These are phyloP conservation scores for Diploscapter pachys DNA, from an alignment of 1,140 invertebrate genomes.

Conservation along the genomic window DNA sequence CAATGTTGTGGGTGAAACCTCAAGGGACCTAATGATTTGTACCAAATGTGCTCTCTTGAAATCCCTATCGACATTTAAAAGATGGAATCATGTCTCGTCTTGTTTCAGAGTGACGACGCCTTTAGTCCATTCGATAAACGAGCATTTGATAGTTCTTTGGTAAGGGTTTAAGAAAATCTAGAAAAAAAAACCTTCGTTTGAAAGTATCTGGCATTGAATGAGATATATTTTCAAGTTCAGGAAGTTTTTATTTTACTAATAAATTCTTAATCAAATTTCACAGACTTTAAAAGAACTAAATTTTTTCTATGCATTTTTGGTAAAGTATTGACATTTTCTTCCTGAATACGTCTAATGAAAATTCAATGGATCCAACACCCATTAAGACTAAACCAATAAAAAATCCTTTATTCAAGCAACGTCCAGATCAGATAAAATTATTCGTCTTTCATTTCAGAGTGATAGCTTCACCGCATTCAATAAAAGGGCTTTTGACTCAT, in stretches of 20 bases:
- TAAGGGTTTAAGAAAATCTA: constrained; percentile 1
- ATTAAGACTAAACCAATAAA: no score
- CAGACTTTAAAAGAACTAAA: no score
- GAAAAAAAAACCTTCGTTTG: not conserved
- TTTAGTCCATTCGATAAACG: constrained; percentile 29
- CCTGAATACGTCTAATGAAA: no score
- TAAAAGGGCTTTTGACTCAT: constrained; percentile 12
- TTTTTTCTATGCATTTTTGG: no score
- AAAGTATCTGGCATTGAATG: not conserved
- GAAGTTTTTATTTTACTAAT: no score
- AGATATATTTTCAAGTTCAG: no score
- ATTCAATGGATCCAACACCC: no score
- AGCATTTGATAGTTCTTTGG: constrained; percentile 25
- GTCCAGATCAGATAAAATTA: not conserved
- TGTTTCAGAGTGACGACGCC: constrained; percentile 19
- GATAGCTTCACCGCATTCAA: constrained; percentile 5
- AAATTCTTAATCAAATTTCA: no score
- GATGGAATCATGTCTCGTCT: constrained; percentile 1
- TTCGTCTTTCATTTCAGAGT: not conserved
- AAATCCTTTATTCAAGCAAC: not conserved
- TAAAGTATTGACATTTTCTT: no score
- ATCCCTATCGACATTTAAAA: constrained; percentile 1
- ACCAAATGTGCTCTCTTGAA: not conserved
- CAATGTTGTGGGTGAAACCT: no score
- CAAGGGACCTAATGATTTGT: not conserved